These are phyloP conservation scores for Oryzaephilus surinamensis DNA, from an alignment of 1,140 invertebrate genomes.

Conservation along the genomic window DNA sequence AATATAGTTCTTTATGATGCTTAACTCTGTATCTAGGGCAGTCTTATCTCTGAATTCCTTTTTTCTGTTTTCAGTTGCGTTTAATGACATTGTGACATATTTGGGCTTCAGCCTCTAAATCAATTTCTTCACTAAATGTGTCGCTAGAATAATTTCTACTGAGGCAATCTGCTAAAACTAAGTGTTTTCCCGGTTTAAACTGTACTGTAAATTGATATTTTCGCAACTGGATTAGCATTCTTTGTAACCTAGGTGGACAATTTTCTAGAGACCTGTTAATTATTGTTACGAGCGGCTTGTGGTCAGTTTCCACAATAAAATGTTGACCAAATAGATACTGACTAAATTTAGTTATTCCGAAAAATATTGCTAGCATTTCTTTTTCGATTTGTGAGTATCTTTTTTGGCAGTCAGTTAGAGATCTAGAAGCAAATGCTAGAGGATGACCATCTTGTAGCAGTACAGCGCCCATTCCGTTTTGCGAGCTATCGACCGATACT, in stretches of 20 bases:
- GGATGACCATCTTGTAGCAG: conserved; percentile 26
- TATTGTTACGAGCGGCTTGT: conserved; percentile 16
- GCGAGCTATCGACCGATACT: conserved; percentile 28
- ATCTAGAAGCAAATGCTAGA: conserved; percentile 26
- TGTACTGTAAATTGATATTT: conserved; percentile 8
- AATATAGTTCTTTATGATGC: neutral
- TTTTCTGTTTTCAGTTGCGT: neutral
- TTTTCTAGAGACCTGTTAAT: conserved; percentile 5
- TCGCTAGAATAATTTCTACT: conserved; percentile 6
- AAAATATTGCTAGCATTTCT: conserved; percentile 16
- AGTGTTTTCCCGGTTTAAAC: conserved; percentile 12
- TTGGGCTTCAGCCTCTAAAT: neutral
- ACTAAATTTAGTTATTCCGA: conserved; percentile 12
- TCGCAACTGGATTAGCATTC: conserved; percentile 7
- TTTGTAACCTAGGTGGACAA: conserved; percentile 8
- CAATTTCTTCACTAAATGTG: neutral
- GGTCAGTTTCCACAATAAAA: conserved; percentile 13
- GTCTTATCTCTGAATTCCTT: neutral
- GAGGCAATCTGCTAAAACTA: conserved; percentile 27
- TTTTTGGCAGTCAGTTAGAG: conserved; percentile 31
- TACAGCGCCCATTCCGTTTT: conserved; percentile 27
- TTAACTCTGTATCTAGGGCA: neutral
- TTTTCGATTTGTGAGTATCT: conserved; percentile 17
- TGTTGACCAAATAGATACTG: conserved; percentile 20
- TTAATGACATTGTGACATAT: neutral